phyloP scores from a whole-genome alignment of 1,140 invertebrate species.

The Cecropterus lyciades region DNA sequence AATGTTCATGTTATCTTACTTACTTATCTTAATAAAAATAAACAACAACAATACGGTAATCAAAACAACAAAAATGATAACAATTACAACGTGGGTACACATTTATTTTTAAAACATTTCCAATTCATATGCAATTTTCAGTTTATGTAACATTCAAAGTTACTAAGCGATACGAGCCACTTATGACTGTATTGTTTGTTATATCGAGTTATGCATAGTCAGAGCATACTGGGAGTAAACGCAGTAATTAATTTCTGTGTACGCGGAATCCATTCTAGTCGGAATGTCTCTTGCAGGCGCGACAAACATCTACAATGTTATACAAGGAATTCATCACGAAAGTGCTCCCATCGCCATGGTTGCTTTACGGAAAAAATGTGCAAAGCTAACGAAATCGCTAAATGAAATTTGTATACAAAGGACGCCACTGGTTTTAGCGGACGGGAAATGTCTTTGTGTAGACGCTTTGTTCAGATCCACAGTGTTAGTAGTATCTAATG shows the following conservation, averaged over 20 bases:
- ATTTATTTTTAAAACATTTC: too few species aligned
- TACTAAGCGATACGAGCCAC: neutral
- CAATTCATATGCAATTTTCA: too few species aligned
- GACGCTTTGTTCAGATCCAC: conserved; percentile 7
- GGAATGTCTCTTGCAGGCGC: neutral
- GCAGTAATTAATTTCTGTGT: neutral
- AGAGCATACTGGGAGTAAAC: neutral
- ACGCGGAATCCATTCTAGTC: neutral
- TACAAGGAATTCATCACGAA: conserved; percentile 20
- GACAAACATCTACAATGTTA: neutral
- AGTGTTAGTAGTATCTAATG: neutral
- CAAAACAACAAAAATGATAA: too few species aligned
- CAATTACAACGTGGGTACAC: too few species aligned
- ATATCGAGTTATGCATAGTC: neutral
- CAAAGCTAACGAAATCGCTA: conserved; percentile 28
- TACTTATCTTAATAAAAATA: too few species aligned
- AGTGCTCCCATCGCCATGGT: conserved; percentile 12
- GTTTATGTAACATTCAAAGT: neutral
- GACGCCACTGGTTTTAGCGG: conserved; percentile 15
- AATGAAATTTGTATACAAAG: conserved; percentile 28
- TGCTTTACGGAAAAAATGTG: conserved; percentile 3
- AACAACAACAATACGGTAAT: too few species aligned
- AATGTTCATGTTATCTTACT: too few species aligned
- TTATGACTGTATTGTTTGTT: neutral
- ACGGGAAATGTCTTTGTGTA: conserved; percentile 23